These are phyloP conservation scores for Ceratitis capitata DNA, from an alignment of 1,140 invertebrate species.

Conservation along the genomic window DNA sequence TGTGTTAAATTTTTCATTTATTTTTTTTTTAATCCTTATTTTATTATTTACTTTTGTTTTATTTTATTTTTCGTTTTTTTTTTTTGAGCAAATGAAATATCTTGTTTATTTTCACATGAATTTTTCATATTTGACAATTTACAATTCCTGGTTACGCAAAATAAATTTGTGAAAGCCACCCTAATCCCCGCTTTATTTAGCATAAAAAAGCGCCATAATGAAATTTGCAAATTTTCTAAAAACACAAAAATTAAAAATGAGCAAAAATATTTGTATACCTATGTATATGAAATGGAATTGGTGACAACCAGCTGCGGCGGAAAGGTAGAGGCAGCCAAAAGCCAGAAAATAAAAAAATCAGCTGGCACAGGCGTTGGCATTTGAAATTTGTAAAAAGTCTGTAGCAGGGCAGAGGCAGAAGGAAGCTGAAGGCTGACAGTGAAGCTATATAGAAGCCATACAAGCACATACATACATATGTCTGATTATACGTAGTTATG, in stretches of 20 bases:
- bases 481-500: too few species aligned
- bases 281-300: background rate
- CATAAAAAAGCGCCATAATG: background rate
- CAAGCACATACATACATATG: too few species aligned
- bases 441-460: background rate
- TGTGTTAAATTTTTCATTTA: too few species aligned
- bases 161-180: too few species aligned
- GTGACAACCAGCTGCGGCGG: background rate
- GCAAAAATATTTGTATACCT: background rate
- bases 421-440: background rate
- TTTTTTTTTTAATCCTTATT: too few species aligned
- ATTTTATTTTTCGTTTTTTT: too few species aligned
- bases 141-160: too few species aligned
- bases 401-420: background rate
- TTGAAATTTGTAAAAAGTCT: background rate
- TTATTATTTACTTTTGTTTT: too few species aligned
- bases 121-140: too few species aligned
- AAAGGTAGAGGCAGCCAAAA: background rate
- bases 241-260: too few species aligned
- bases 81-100: too few species aligned
- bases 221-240: slow-evolving; percentile 32
- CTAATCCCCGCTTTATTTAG: slow-evolving; percentile 11
- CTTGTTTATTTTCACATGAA: too few species aligned
- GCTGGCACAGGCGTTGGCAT: background rate
- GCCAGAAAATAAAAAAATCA: slow-evolving; percentile 7